Conservation (phyloP, 2,888 invertebrate species). For the Campoplex nolae region DNA sequence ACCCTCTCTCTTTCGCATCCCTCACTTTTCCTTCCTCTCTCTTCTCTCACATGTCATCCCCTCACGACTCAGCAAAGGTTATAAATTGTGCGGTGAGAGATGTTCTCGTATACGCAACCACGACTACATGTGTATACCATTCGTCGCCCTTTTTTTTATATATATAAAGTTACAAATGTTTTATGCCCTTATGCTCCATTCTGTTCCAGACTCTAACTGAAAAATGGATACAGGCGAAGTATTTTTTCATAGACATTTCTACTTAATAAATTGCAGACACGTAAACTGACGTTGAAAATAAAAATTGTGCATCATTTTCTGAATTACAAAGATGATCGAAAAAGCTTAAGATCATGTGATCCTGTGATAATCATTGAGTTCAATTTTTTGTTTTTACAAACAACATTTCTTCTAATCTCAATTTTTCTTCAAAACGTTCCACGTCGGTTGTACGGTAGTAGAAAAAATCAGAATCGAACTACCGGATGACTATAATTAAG, state of each 20-base stretch:
- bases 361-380: too few species aligned
- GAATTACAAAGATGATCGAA: background rate
- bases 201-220: constrained; percentile 40
- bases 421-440: background rate
- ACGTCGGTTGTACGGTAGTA: background rate
- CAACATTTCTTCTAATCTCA: background rate
- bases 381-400: too few species aligned
- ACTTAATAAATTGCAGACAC: background rate
- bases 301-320: background rate
- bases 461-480: background rate
- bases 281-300: background rate
- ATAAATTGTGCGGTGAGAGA: constrained; percentile 64
- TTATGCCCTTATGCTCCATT: constrained; percentile 40
- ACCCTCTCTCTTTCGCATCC: constrained; percentile 10
- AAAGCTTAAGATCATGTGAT: too few species aligned
- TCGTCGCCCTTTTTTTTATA: constrained; percentile 48
- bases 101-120: constrained; percentile 60
- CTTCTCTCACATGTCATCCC: constrained; percentile 34
- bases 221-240: constrained; percentile 35
- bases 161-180: constrained; percentile 54
- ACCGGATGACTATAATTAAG: background rate
- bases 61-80: constrained; percentile 50
- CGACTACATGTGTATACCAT: constrained; percentile 61
- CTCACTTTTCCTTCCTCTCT: constrained; percentile 1
- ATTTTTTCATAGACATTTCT: constrained; percentile 28